phyloP scores from a whole-genome alignment of 1,140 invertebrate species.

The Drosophila novamexicana region DNA sequence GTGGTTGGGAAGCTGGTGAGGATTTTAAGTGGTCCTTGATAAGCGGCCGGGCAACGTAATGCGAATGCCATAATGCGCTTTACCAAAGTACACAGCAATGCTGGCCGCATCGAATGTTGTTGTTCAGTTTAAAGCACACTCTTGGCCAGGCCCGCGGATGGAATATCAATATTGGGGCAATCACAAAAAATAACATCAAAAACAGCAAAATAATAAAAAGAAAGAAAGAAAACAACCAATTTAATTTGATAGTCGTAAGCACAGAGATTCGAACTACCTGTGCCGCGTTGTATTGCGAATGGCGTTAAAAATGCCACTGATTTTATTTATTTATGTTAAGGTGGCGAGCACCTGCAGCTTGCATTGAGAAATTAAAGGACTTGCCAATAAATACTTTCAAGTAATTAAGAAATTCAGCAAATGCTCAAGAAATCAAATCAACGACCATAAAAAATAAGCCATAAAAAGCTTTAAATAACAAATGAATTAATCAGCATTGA shows the following conservation, averaged over 20 bases:
- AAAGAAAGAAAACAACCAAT: constrained; percentile 13
- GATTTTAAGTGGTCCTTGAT: constrained; percentile 76
- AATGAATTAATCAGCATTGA: constrained; percentile 9
- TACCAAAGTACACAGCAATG: constrained; percentile 42
- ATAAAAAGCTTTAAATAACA: constrained; percentile 24
- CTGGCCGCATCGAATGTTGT: constrained; percentile 2
- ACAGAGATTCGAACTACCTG: constrained; percentile 38
- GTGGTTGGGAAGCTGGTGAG: constrained; percentile 26
- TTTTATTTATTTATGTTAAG: constrained; percentile 49
- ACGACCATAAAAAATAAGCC: neutral
- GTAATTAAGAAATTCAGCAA: constrained; percentile 33
- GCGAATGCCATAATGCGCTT: constrained; percentile 71
- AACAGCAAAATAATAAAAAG: neutral
- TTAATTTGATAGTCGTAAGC: constrained; percentile 62
- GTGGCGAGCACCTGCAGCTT: constrained; percentile 11
- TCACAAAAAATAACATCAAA: constrained; percentile 29
- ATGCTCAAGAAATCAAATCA: constrained; percentile 2
- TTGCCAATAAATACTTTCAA: constrained; percentile 9
- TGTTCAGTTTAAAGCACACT: constrained; percentile 46
- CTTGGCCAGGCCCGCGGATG: constrained; percentile 42
- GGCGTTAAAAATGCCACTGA: constrained; percentile 68
- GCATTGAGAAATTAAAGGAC: constrained; percentile 64
- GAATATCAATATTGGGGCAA: constrained; percentile 69
- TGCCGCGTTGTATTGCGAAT: constrained; percentile 44
- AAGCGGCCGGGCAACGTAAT: constrained; percentile 64